Conservation (phyloP, 2,113 vertebrate species). For the Microcebus griseorufus region DNA sequence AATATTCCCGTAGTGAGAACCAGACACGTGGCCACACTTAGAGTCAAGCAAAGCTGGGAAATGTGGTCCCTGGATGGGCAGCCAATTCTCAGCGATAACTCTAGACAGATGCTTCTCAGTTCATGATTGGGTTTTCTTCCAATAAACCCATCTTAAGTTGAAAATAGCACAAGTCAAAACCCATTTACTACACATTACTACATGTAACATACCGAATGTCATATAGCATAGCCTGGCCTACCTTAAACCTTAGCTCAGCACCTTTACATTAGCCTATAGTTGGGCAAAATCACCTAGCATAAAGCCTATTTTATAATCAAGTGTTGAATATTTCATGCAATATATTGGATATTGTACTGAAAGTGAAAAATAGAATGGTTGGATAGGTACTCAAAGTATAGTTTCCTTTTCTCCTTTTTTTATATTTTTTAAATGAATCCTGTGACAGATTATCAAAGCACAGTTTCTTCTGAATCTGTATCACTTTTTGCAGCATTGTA, state of each 20-base stretch:
- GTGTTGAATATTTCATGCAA: neutral
- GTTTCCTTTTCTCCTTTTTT: too few species aligned
- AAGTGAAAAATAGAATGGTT: neutral
- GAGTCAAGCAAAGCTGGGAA: neutral
- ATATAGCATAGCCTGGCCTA: neutral
- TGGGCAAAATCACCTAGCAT: neutral
- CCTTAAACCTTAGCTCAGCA: neutral
- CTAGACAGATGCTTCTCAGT: neutral
- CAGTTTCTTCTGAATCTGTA: neutral
- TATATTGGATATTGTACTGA: neutral
- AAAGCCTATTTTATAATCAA: neutral
- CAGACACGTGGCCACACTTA: neutral
- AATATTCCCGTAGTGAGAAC: neutral
- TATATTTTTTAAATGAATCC: too few species aligned
- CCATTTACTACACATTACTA: neutral
- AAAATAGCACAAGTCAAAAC: neutral
- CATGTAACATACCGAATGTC: neutral
- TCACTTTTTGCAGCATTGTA: neutral
- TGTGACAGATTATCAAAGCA: neutral
- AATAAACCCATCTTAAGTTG: neutral
- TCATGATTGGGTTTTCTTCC: neutral
- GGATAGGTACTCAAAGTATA: neutral
- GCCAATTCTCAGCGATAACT: neutral
- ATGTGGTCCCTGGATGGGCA: neutral
- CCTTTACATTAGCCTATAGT: neutral